These are phyloP conservation scores for Trichonephila inaurata DNA, from an alignment of 1,140 invertebrate species.

Conservation along the genomic window DNA sequence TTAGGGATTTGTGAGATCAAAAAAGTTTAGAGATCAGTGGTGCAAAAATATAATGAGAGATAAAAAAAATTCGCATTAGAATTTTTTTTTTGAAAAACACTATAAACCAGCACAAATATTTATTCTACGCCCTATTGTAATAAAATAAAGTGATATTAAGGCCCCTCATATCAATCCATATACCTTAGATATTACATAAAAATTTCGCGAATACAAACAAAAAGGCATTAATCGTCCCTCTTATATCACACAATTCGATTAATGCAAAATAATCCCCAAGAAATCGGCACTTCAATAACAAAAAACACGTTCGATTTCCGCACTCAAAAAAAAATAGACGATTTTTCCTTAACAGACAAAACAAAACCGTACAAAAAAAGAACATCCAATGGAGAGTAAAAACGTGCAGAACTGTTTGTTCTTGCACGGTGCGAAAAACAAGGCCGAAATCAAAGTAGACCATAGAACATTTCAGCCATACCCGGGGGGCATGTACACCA, in stretches of 20 bases:
- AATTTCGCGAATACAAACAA: no score
- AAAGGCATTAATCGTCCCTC: not conserved
- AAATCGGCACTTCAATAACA: not conserved
- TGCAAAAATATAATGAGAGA: no score
- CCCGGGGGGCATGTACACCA: conserved; percentile 55
- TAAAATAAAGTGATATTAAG: not conserved
- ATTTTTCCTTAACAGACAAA: conserved; percentile 2
- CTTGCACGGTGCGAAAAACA: conserved; percentile 34
- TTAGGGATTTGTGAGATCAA: no score
- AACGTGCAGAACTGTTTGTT: conserved; percentile 30
- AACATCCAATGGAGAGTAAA: not conserved
- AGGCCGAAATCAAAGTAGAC: conserved; percentile 65
- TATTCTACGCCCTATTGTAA: no score
- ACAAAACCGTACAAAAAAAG: not conserved
- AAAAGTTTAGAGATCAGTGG: no score
- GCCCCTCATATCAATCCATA: no score
- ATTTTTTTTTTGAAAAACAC: no score
- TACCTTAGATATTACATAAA: no score
- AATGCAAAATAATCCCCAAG: not conserved
- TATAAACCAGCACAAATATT: no score
- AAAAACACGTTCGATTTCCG: not conserved
- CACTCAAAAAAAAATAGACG: not conserved
- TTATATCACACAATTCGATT: not conserved
- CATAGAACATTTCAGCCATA: conserved; percentile 20
- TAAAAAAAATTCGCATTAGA: no score